Conservation (phyloP, 1,140 invertebrate species). For the Drosophila nigrodunni region DNA sequence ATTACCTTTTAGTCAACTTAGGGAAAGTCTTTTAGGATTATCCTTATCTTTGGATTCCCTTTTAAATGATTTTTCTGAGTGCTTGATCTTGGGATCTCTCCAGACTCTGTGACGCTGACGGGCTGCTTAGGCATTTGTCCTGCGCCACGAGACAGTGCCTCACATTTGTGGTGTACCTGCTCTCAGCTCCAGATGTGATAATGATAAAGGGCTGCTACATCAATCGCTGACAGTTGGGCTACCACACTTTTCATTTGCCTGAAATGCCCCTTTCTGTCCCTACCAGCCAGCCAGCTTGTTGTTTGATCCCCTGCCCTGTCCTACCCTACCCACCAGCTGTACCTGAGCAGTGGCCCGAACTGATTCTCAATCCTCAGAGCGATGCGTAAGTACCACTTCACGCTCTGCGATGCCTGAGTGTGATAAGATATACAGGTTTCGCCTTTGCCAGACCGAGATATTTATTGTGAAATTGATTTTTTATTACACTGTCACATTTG, state of each 20-base stretch:
- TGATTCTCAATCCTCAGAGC: conserved; percentile 28
- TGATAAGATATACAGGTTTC: conserved; percentile 81
- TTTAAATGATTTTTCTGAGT: conserved; percentile 9
- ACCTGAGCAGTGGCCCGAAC: conserved; percentile 10
- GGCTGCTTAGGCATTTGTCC: conserved; percentile 81
- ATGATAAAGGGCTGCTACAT: conserved; percentile 84
- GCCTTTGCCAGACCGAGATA: conserved; percentile 50
- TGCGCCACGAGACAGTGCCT: conserved; percentile 57
- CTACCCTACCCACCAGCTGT: not conserved
- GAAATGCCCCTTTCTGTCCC: not conserved
- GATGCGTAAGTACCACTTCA: conserved; percentile 78
- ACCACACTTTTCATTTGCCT: conserved; percentile 80
- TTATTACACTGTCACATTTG: conserved; percentile 83
- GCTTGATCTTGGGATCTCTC: conserved; percentile 20
- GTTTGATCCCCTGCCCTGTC: not conserved
- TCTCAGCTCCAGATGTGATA: conserved; percentile 78
- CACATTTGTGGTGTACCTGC: conserved; percentile 60
- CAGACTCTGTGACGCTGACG: conserved; percentile 76
- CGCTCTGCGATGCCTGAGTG: conserved; percentile 66
- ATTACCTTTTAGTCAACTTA: no score
- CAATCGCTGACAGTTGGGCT: conserved; percentile 84
- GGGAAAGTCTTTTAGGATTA: not conserved
- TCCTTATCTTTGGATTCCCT: not conserved
- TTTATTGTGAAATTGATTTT: conserved; percentile 84
- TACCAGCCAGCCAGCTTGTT: conserved; percentile 25